Evolutionary conservation across 2,888 invertebrate genomes (phyloP).

Genomic region (Leistus spinibarbis): DNA sequence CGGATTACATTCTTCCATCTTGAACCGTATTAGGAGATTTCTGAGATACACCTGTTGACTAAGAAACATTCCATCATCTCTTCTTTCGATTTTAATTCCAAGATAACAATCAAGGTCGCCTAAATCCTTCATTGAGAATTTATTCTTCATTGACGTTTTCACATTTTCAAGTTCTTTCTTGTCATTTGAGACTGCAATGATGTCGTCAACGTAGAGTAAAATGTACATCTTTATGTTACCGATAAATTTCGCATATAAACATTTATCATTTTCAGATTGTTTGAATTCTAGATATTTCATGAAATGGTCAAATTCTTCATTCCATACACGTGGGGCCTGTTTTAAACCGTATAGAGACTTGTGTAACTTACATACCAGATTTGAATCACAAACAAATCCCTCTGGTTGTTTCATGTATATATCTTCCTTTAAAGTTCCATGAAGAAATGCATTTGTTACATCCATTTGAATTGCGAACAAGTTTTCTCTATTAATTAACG

Average conservation of each 20-base stretch:
- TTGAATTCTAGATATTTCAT: not conserved
- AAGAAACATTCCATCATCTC: not conserved
- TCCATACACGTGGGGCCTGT: not conserved
- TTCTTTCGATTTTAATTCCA: conserved; percentile 1
- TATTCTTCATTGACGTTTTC: not conserved
- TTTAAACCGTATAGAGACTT: not conserved
- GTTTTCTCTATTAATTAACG: conserved; percentile 40
- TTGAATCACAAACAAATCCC: conserved; percentile 23
- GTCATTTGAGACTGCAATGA: not conserved
- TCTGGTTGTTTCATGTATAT: conserved; percentile 46
- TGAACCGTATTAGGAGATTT: conserved; percentile 5
- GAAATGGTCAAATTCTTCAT: not conserved
- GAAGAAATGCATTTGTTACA: conserved; percentile 48
- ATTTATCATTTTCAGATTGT: conserved; percentile 1
- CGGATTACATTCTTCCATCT: not conserved
- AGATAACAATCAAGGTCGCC: not conserved
- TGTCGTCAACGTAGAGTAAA: not conserved
- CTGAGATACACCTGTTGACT: not conserved
- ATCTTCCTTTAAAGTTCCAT: conserved; percentile 45
- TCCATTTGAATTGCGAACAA: conserved; percentile 44
- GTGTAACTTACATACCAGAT: not conserved
- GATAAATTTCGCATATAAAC: not conserved
- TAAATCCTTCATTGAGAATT: not conserved
- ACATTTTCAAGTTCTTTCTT: not conserved
- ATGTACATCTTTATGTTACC: not conserved